Conservation (phyloP, 2,113 vertebrate species). For the Cottus gobio region DNA sequence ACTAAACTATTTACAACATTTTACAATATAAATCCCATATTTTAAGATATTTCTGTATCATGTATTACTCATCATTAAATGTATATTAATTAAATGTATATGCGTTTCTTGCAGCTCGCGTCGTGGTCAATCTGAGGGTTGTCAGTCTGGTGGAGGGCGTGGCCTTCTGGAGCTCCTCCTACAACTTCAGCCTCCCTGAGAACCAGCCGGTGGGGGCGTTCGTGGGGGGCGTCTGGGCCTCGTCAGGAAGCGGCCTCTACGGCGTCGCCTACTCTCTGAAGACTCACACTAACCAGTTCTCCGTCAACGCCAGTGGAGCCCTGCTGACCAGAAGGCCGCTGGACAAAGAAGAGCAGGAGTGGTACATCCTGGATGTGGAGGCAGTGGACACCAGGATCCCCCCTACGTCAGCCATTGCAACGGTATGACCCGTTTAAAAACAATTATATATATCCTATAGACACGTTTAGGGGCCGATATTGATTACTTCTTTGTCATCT, state of each 20-base stretch:
- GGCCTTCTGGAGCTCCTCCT: conserved; percentile 77
- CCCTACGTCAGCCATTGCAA: conserved; percentile 74
- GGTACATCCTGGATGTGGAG: conserved; percentile 80
- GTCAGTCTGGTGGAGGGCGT: conserved; percentile 61
- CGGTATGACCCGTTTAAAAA: conserved; percentile 66
- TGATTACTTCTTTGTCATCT: background rate
- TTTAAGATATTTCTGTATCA: too few relatives aligned
- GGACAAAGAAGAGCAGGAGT: conserved; percentile 79
- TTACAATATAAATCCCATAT: too few relatives aligned
- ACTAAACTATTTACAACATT: too few relatives aligned
- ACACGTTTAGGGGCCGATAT: background rate
- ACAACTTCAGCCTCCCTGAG: conserved; percentile 82
- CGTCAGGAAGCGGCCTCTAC: conserved; percentile 63
- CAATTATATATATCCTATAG: background rate
- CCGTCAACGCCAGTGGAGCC: conserved; percentile 69
- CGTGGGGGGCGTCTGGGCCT: conserved; percentile 78
- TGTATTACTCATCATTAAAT: too few relatives aligned
- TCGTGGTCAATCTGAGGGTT: conserved; percentile 74
- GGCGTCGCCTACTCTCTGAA: conserved; percentile 75
- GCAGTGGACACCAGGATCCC: conserved; percentile 80
- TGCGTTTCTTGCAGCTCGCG: conserved; percentile 61
- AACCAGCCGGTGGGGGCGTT: conserved; percentile 39
- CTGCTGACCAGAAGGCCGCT: conserved; percentile 63
- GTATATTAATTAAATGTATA: too few relatives aligned
- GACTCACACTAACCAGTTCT: conserved; percentile 78